Evolutionary conservation across 2,113 vertebrate species (phyloP).

Genomic region (Noturus placidus): DNA sequence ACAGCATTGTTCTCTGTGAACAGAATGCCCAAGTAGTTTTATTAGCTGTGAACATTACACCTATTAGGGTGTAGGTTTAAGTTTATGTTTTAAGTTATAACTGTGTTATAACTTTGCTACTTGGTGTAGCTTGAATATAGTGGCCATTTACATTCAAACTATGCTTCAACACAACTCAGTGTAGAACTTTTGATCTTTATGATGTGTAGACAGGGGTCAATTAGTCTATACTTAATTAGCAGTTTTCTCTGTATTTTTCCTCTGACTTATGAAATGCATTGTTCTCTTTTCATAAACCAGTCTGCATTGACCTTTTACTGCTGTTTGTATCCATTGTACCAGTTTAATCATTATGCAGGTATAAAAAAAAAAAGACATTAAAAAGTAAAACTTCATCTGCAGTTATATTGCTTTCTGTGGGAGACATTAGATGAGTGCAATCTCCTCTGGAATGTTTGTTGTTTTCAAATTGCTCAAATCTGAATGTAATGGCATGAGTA

Average conservation of each 20-base stretch:
- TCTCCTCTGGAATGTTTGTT: constrained; percentile 10
- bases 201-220: background rate
- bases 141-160: background rate
- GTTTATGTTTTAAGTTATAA: background rate
- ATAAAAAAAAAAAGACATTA: background rate
- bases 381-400: background rate
- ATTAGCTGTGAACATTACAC: background rate
- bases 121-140: background rate
- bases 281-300: background rate
- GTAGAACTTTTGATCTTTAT: background rate
- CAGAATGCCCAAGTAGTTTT: background rate
- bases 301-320: background rate
- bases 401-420: background rate
- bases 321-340: background rate
- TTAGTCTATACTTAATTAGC: background rate
- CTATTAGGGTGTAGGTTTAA: background rate
- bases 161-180: background rate
- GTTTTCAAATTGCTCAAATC: constrained; percentile 17
- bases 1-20: background rate
- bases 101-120: background rate
- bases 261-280: background rate
- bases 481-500: background rate
- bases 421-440: background rate
- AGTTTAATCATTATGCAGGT: background rate
- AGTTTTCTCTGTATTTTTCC: background rate